Base-by-base conservation (phyloP, 2,797 vertebrate genomes). In the Microcaecilia unicolor region DNA sequence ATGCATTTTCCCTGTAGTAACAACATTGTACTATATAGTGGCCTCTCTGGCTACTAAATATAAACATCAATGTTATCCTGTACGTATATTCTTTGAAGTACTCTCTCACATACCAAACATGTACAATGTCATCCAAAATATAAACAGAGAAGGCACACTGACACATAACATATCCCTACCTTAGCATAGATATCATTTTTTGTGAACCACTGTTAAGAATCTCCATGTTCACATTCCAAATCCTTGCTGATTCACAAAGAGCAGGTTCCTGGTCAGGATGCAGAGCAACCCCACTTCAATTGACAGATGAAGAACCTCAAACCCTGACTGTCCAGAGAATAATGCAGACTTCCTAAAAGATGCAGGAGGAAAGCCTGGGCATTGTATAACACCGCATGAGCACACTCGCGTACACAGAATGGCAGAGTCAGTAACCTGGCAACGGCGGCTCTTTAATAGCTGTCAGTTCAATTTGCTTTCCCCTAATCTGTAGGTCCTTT, bases 361-460 rank as follows among this genome's bases (percentile, higher is more conserved):
- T 34, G 52, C 27, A 21, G 48, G 35, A 61, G 41, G 47, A 37
- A 43, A 57, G 44, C 33, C 25, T 34, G 38, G 55, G 47, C 37
- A 36, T 13, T 44, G 29, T 48, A 46, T 48, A 12, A 13, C 28
- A 55, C 32, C 12, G 17, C 38, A 57, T 27, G 34, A 39, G 28
- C 25, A 39, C 31, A n/a, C n/a, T n/a, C n/a, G n/a, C n/a, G n/a
- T n/a, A 28, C 4, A 21, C 31, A 25, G 31, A 54, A 19, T 29
- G 3, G 54, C 40, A 56, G 21, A 31, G 56, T 21, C 54, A 66
- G 76, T 68, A 78, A 52, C 62, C 64, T 72, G 70, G 68, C 68
- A 79, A 78, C 71, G 70, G 49, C 36, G 62, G 54, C 35, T 54
- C 30, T 72, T 70, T 48, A 56, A 71, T 51, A 64, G 25, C 18